phyloP scores from a whole-genome alignment of 2,888 invertebrate genomes.

The Parascotia fuliginaria region DNA sequence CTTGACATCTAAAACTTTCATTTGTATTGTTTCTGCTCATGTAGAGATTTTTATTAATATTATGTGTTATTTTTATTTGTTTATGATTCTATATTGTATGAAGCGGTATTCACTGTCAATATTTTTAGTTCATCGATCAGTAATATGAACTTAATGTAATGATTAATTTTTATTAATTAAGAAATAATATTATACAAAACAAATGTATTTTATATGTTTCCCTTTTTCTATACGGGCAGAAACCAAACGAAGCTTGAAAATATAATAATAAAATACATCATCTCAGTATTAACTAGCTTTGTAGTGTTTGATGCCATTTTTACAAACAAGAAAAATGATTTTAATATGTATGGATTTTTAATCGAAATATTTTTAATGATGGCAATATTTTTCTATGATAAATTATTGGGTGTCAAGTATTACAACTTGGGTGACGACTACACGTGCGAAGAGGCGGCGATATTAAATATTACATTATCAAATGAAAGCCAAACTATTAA shows the following conservation, averaged over 20 bases:
- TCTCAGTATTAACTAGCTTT: conserved; percentile 79
- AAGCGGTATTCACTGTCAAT: conserved; percentile 2
- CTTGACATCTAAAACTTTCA: conserved; percentile 53
- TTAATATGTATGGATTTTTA: conserved; percentile 40
- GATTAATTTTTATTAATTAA: neutral
- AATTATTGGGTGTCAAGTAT: conserved; percentile 53
- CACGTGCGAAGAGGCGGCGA: conserved; percentile 21
- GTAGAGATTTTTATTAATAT: conserved; percentile 2
- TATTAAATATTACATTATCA: conserved; percentile 6
- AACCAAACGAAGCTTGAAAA: conserved; percentile 34
- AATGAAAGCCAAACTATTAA: conserved; percentile 7
- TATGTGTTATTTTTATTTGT: neutral
- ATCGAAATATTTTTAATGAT: conserved; percentile 45
- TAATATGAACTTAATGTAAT: neutral
- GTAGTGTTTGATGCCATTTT: conserved; percentile 77
- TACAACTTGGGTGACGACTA: conserved; percentile 34
- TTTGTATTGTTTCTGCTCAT: conserved; percentile 36
- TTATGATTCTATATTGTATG: conserved; percentile 1
- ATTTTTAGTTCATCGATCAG: neutral
- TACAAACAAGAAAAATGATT: conserved; percentile 55
- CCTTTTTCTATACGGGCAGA: conserved; percentile 25
- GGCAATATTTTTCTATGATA: conserved; percentile 54
- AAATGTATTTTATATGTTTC: neutral
- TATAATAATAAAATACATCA: conserved; percentile 49
- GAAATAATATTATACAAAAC: neutral